These are phyloP conservation scores for Meda fulgida DNA, from an alignment of 2,797 vertebrate species.

Conservation along the genomic window DNA sequence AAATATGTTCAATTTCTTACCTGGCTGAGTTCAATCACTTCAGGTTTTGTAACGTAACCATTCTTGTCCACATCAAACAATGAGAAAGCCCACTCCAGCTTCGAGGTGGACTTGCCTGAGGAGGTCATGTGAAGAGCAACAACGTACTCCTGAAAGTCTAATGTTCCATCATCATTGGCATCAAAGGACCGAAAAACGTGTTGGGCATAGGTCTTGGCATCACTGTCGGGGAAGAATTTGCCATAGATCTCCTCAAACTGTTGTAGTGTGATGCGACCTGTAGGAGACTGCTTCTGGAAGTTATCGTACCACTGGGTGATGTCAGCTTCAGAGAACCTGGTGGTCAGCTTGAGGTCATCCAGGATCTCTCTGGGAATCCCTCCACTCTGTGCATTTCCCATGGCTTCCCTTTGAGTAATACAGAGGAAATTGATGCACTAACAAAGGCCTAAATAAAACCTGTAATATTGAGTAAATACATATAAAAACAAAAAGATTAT, in stretches of 20 bases:
- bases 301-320: conserved; percentile 79
- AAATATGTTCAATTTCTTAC: conserved; percentile 64
- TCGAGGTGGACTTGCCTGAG: conserved; percentile 75
- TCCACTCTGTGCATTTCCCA: conserved; percentile 78
- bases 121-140: conserved; percentile 82
- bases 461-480: no score
- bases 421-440: neutral
- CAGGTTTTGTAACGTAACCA: conserved; percentile 80
- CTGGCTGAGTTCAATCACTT: conserved; percentile 79
- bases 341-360: conserved; percentile 78
- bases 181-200: conserved; percentile 83
- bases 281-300: conserved; percentile 79
- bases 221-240: conserved; percentile 80
- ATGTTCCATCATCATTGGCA: conserved; percentile 77
- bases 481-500: no score
- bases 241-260: conserved; percentile 79
- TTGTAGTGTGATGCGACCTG: conserved; percentile 71
- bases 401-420: conserved; percentile 43
- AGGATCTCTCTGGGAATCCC: conserved; percentile 79
- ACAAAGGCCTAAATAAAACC: neutral
- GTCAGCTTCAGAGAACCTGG: conserved; percentile 79
- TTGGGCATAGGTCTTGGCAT: conserved; percentile 75
- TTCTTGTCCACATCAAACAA: conserved; percentile 83
- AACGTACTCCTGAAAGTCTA: conserved; percentile 84
- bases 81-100: conserved; percentile 81